Percentiles rank a stretch among this genome's conserved stretches.
These are phyloP conservation scores for Nasonovia ribisnigri DNA, from an alignment of 2,888 invertebrate genomes.

Conservation along the genomic window DNA sequence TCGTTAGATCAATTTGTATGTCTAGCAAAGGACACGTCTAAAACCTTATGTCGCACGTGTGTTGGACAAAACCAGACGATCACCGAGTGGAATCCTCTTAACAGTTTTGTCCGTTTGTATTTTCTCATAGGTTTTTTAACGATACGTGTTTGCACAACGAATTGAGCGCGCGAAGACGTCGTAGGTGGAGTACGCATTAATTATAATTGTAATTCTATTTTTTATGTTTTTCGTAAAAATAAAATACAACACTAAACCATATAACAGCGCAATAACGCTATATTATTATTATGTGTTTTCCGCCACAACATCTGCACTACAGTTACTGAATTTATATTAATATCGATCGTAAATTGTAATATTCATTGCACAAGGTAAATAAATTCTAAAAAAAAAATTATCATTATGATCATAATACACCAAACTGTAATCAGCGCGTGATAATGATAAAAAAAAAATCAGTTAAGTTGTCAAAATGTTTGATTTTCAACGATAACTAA, in stretches of 20 bases:
- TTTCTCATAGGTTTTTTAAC: background rate
- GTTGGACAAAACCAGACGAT: too few relatives aligned
- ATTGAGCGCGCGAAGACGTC: background rate
- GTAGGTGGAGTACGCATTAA: background rate
- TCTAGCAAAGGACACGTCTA: too few relatives aligned
- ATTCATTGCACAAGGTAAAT: background rate
- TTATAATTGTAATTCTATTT: background rate
- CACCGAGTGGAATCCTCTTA: background rate
- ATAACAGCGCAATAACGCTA: background rate
- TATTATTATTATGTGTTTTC: background rate
- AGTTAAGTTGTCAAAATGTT: background rate
- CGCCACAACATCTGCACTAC: background rate
- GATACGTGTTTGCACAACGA: background rate
- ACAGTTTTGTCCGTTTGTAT: background rate
- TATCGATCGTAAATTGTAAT: background rate
- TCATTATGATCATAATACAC: background rate
- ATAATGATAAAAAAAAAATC: background rate
- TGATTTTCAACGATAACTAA: background rate
- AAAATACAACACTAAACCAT: background rate
- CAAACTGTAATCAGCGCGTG: background rate
- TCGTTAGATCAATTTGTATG: too few relatives aligned
- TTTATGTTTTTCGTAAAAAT: background rate
- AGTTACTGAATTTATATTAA: background rate
- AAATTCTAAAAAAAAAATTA: background rate
- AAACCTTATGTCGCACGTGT: too few relatives aligned